Evolutionary conservation across 2,113 vertebrate genomes (phyloP).

Genomic region (Dromaius novaehollandiae): DNA sequence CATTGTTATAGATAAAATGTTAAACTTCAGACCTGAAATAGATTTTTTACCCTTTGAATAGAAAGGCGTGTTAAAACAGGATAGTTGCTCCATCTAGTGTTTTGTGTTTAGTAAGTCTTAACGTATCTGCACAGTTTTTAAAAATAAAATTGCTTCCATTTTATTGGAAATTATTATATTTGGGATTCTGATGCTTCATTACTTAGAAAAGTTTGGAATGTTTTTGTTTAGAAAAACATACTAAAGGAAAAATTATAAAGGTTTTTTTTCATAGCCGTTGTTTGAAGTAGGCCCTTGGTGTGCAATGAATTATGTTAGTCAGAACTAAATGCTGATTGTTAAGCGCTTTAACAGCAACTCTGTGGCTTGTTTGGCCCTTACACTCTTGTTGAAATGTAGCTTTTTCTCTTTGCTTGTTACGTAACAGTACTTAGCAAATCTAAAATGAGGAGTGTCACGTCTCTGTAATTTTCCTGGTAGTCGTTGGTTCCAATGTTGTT

Average conservation of each 20-base stretch:
- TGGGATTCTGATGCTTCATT: not conserved
- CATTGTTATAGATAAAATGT: not conserved
- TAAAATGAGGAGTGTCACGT: not conserved
- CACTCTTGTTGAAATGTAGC: not conserved
- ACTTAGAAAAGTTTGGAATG: not conserved
- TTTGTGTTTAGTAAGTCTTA: not conserved
- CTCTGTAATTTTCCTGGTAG: not conserved
- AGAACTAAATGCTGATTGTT: not conserved
- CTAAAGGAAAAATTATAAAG: not conserved
- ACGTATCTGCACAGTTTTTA: not conserved
- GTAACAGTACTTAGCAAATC: not conserved
- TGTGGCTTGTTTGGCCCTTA: not conserved
- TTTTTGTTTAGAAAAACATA: not conserved
- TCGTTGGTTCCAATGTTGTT: not conserved
- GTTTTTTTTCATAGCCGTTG: not conserved
- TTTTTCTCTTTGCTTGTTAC: not conserved
- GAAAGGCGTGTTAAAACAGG: slow-evolving; percentile 24
- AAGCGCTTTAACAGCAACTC: not conserved
- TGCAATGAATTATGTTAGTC: not conserved
- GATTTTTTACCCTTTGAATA: not conserved
- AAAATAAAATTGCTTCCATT: not conserved
- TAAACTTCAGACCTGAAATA: not conserved
- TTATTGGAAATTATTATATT: not conserved
- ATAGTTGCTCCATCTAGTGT: slow-evolving; percentile 75
- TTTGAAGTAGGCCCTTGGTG: slow-evolving; percentile 2